Evolutionary conservation across 2,888 invertebrate species (phyloP).

Genomic region (Eilema caniola): DNA sequence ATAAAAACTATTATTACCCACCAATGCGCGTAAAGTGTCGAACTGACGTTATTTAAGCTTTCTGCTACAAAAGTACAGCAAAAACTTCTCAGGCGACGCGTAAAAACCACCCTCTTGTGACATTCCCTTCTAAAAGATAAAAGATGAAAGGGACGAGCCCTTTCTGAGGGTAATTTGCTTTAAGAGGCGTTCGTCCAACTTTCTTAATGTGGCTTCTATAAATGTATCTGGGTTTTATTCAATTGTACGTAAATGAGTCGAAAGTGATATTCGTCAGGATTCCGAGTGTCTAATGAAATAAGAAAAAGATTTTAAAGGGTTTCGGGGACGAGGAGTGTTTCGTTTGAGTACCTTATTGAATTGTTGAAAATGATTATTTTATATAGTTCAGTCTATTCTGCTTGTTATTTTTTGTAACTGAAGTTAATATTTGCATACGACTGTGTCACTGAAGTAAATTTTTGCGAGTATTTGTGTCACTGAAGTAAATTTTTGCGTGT

Average conservation of each 20-base stretch:
- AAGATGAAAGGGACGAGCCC: conserved; percentile 32
- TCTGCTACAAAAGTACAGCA: conserved; percentile 14
- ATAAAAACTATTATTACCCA: conserved; percentile 9
- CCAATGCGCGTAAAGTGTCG: conserved; percentile 5
- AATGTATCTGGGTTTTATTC: conserved; percentile 41
- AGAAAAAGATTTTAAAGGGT: conserved; percentile 9
- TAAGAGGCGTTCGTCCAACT: conserved; percentile 31
- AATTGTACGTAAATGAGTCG: conserved; percentile 39
- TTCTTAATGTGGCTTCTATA: conserved; percentile 41
- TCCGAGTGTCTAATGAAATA: conserved; percentile 12
- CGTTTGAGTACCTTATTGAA: not conserved
- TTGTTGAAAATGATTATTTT: not conserved
- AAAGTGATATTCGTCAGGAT: conserved; percentile 14
- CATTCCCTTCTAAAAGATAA: conserved; percentile 44
- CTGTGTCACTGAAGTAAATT: too few relatives aligned
- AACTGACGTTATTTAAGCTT: conserved; percentile 21
- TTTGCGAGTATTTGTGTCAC: too few relatives aligned
- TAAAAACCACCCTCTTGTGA: conserved; percentile 38
- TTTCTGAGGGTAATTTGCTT: conserved; percentile 52
- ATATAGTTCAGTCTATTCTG: too few relatives aligned
- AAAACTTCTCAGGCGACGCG: conserved; percentile 10
- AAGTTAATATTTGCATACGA: too few relatives aligned
- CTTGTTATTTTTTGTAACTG: too few relatives aligned
- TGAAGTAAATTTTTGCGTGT: too few relatives aligned
- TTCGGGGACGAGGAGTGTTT: not conserved